Conservation (phyloP, 2,113 vertebrate species). For the Amphiprion ocellaris region DNA sequence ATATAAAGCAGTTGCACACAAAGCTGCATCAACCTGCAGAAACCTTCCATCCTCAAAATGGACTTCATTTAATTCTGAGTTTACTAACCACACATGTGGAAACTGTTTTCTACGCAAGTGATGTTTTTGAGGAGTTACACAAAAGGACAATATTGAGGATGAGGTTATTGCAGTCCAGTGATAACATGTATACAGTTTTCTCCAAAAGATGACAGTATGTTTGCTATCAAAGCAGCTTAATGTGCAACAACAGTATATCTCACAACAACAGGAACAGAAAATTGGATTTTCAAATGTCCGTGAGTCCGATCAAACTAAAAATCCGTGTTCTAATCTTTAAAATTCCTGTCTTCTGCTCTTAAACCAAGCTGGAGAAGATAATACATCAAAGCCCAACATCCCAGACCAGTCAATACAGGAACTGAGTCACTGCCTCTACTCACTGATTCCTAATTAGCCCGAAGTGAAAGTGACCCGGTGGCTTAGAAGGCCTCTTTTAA, state of each 20-base stretch:
- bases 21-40: slow-evolving; percentile 36
- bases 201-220: neutral
- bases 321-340: slow-evolving; percentile 44
- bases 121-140: neutral
- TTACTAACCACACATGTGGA: no score
- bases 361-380: slow-evolving; percentile 7
- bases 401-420: slow-evolving; percentile 34
- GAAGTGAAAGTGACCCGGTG: slow-evolving; percentile 28
- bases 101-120: neutral
- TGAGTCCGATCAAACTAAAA: slow-evolving; percentile 30
- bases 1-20: slow-evolving; percentile 41
- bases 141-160: neutral
- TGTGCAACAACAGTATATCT: slow-evolving; percentile 36
- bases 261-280: slow-evolving; percentile 21
- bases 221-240: slow-evolving; percentile 37
- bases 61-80: neutral
- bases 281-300: slow-evolving; percentile 15
- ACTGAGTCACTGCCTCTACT: slow-evolving; percentile 15
- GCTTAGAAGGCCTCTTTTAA: slow-evolving; percentile 12
- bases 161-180: slow-evolving; percentile 35
- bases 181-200: slow-evolving; percentile 2
- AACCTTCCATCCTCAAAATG: slow-evolving; percentile 13
- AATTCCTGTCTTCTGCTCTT: slow-evolving; percentile 7
- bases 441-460: slow-evolving; percentile 35
- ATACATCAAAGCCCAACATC: slow-evolving; percentile 41